Evolutionary conservation across 1,140 invertebrate species (phyloP).

Genomic region (Eufriesea mexicana): DNA sequence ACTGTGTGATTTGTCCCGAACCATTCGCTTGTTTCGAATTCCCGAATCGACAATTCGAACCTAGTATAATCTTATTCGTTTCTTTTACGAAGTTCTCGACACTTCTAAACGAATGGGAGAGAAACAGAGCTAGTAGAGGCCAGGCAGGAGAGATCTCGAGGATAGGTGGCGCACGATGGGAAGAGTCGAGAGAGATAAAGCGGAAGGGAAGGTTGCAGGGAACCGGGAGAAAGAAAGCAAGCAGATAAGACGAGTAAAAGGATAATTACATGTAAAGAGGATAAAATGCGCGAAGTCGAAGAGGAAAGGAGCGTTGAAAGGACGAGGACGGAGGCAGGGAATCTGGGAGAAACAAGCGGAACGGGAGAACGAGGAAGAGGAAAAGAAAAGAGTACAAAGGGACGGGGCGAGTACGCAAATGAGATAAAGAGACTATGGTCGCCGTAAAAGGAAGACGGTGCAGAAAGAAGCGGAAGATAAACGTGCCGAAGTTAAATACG

Average conservation of each 20-base stretch:
- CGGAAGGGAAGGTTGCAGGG: neutral
- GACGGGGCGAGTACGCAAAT: neutral
- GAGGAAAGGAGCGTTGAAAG: neutral
- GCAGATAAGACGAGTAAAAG: neutral
- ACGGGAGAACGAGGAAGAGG: neutral
- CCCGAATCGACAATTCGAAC: too few species aligned
- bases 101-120: too few species aligned
- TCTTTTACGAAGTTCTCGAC: too few species aligned
- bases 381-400: neutral
- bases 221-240: neutral
- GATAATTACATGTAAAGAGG: slow-evolving; percentile 20
- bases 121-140: neutral
- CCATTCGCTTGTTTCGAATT: too few species aligned
- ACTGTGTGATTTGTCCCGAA: too few species aligned
- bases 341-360: neutral
- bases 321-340: neutral
- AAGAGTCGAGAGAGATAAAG: neutral
- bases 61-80: too few species aligned
- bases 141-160: neutral
- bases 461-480: neutral
- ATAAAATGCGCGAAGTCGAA: neutral
- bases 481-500: neutral
- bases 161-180: too few species aligned
- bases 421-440: neutral
- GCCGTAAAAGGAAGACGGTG: neutral